Evolutionary conservation across 2,797 vertebrate species (phyloP), one percentile per base, ranked within the genome.

Genomic region (Sebastes miniatus): DNA sequence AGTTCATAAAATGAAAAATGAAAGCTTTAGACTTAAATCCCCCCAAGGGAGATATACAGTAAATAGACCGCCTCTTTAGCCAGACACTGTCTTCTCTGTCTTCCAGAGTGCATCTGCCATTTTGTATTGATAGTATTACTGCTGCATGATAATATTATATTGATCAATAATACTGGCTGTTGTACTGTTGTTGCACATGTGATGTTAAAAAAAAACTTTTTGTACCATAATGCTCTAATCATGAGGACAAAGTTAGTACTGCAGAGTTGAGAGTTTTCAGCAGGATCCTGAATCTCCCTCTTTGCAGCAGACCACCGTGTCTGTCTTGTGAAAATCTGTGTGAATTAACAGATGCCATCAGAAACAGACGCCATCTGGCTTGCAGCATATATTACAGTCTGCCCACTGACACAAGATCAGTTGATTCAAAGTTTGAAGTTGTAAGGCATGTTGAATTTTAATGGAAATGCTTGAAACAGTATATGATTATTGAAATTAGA

Each of bases 21-120:
- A 67, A 83, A 84, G 70, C 64, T 76, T 68, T 83, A 80, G 87
- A 83, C 81, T 74, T 62, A 67, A 77, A 73, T 77, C 76, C 79
- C 79, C 73, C 43, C 4, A 29, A 39, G 62, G 64, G 61, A 85
- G 47, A 8, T 43, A 71, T 50, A 50, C 47, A 50, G 47, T 79
- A 74, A 78, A 81, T n/a, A 72, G 57, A 67, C 50, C 68, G 16
- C 14, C 18, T 65, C 36, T 69, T 16, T 14, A 77, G 12, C 9
- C 69, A 54, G 20, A 59, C 65, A 32, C 10, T 14, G 39, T 47
- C 22, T 20, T 29, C 56, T 76, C 36, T 73, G 62, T 69, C 66
- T 67, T 22, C 29, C 36, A 39, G 13, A 47, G 20, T 47, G 27
- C 20, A 24, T 72, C 65, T 81, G 27, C 43, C 36, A 22, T 50